Conservation (phyloP, 2,888 invertebrate species). For the Cataglyphis altisquamis region DNA sequence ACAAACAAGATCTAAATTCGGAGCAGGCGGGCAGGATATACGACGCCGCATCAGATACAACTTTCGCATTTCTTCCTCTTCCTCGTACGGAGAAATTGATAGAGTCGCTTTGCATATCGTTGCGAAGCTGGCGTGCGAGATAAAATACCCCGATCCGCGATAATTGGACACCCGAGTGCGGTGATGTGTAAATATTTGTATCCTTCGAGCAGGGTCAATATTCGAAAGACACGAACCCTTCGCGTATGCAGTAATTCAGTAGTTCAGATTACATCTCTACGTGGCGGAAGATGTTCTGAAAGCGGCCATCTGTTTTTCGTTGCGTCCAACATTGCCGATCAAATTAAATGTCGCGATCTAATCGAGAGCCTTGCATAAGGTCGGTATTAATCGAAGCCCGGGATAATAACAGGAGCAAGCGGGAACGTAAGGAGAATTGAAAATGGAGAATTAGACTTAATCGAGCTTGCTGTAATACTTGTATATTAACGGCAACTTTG, state of each 20-base stretch:
- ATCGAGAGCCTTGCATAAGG: neutral
- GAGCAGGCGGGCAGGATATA: slow-evolving; percentile 31
- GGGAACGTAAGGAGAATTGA: neutral
- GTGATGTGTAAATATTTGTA: slow-evolving; percentile 73
- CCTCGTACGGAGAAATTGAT: slow-evolving; percentile 50
- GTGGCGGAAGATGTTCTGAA: neutral
- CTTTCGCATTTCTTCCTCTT: slow-evolving; percentile 41
- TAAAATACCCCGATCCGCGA: slow-evolving; percentile 78
- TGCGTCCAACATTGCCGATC: slow-evolving; percentile 6
- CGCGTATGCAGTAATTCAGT: neutral
- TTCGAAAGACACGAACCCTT: slow-evolving; percentile 54
- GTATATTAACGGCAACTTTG: neutral
- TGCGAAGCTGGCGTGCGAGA: slow-evolving; percentile 68
- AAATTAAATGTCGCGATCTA: slow-evolving; percentile 28
- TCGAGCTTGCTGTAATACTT: neutral
- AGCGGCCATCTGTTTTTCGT: neutral
- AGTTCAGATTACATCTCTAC: slow-evolving; percentile 3
- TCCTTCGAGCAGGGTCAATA: slow-evolving; percentile 68
- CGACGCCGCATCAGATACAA: slow-evolving; percentile 46
- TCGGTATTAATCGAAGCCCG: slow-evolving; percentile 2
- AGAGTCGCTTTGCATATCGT: slow-evolving; percentile 71
- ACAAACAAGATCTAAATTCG: slow-evolving; percentile 47
- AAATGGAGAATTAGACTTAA: slow-evolving; percentile 28
- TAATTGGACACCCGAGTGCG: slow-evolving; percentile 77
- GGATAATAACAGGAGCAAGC: slow-evolving; percentile 20